Evolutionary conservation across 2,888 invertebrate genomes (phyloP).

Genomic region (Hipparchia sbordonii): DNA sequence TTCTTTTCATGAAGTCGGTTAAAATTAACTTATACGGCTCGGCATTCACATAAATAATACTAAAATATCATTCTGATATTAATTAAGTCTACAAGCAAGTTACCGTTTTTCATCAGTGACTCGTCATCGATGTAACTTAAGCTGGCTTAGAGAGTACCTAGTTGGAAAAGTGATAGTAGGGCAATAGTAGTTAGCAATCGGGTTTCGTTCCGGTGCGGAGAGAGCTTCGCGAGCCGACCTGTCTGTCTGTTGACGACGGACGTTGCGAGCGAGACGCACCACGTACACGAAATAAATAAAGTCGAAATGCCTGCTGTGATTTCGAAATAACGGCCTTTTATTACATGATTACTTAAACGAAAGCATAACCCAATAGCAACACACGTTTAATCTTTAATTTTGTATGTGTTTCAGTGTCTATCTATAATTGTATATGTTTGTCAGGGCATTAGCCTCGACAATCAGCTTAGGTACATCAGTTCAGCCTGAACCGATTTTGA

Average conservation of each 20-base stretch:
- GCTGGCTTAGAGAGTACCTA: slow-evolving; percentile 54
- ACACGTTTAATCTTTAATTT: too few species aligned
- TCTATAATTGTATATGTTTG: too few species aligned
- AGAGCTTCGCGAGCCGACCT: slow-evolving; percentile 55
- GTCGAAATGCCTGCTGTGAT: background rate
- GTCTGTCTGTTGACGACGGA: slow-evolving; percentile 41
- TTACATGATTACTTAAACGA: too few species aligned
- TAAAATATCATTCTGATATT: background rate
- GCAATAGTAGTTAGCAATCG: slow-evolving; percentile 59
- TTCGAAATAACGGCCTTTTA: too few species aligned
- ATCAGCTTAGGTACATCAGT: too few species aligned
- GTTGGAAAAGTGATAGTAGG: slow-evolving; percentile 75
- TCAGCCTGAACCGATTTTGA: too few species aligned
- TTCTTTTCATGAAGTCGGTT: too few species aligned
- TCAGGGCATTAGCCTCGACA: too few species aligned
- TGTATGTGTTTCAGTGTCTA: too few species aligned
- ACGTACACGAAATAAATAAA: background rate
- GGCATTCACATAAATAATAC: background rate
- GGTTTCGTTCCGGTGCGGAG: slow-evolving; percentile 65
- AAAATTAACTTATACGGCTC: too few species aligned
- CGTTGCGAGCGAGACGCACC: slow-evolving; percentile 16
- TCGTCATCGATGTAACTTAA: slow-evolving; percentile 31
- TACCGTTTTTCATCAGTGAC: background rate
- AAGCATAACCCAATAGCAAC: too few species aligned
- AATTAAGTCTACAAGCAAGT: background rate